A percentile compares a stretch with the other conserved stretches of the same genome.
Conservation (phyloP, 53 echinoderm and acorn worm species). For the Mesocentrotus franciscanus region DNA sequence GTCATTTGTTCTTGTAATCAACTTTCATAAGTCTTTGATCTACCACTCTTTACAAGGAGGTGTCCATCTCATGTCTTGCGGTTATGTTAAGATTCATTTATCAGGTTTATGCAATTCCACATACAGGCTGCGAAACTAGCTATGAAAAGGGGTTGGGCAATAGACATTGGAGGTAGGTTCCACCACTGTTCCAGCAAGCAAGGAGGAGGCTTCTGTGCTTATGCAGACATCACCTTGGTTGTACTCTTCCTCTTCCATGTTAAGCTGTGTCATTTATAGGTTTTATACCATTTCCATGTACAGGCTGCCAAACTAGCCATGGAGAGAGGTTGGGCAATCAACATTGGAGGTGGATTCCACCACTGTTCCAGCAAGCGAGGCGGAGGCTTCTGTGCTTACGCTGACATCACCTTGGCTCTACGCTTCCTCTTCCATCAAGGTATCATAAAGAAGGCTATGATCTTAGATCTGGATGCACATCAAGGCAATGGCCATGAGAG, state of each 20-base stretch:
- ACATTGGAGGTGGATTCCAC: conserved; percentile 97
- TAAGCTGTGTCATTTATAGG: not conserved
- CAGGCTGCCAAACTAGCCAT: conserved; percentile 93
- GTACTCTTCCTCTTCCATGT: conserved; percentile 87
- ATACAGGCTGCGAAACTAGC: conserved; percentile 89
- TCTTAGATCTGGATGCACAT: conserved; percentile 95
- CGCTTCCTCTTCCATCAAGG: conserved; percentile 86
- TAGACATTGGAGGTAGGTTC: conserved; percentile 95
- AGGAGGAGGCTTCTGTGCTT: conserved; percentile 97
- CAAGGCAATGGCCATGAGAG: conserved; percentile 97
- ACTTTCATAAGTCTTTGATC: no score
- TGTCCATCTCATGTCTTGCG: no score
- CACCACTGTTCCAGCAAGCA: conserved; percentile 93
- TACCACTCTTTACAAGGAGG: no score
- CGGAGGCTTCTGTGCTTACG: conserved; percentile 99
- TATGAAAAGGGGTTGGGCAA: conserved; percentile 93
- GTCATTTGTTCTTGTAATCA: no score
- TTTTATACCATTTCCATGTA: not conserved
- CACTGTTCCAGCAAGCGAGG: conserved; percentile 93
- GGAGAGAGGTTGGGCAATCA: conserved; percentile 97
- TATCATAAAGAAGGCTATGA: conserved; percentile 88
- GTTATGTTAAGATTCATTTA: no score
- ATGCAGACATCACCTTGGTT: conserved; percentile 92
- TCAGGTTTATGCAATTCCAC: no score
- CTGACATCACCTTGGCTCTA: conserved; percentile 93